These are phyloP conservation scores for Aphelinus atriplicis DNA, from an alignment of 1,140 invertebrate genomes.

Conservation along the genomic window DNA sequence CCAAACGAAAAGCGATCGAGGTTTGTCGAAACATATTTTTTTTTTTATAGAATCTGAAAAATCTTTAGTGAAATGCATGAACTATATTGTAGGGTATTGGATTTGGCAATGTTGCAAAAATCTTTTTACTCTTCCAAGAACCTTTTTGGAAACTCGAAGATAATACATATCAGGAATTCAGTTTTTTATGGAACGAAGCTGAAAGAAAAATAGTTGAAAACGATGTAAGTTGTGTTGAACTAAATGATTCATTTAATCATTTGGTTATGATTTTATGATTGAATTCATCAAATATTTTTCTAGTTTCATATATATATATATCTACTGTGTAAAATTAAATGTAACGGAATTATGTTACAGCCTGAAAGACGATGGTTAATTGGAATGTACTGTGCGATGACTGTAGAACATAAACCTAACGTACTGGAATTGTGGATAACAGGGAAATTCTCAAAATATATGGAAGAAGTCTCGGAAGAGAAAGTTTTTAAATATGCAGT, in stretches of 20 bases:
- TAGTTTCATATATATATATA: no score
- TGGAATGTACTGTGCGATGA: slow-evolving; percentile 71
- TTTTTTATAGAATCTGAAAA: no score
- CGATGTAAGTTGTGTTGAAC: slow-evolving; percentile 36
- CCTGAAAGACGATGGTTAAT: slow-evolving; percentile 67
- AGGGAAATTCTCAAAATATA: slow-evolving; percentile 64
- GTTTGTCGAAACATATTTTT: slow-evolving; percentile 33
- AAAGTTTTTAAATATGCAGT: slow-evolving; percentile 60
- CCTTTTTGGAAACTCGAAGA: slow-evolving; percentile 68
- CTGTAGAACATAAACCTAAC: slow-evolving; percentile 72
- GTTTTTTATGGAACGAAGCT: slow-evolving; percentile 62
- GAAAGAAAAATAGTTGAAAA: slow-evolving; percentile 55
- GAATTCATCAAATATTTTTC: no score
- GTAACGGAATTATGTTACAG: background rate
- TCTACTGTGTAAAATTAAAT: no score
- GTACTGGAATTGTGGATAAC: slow-evolving; percentile 72
- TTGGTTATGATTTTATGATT: no score
- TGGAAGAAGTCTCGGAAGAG: slow-evolving; percentile 67
- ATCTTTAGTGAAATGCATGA: no score
- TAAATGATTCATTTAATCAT: no score
- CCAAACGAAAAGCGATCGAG: slow-evolving; percentile 56
- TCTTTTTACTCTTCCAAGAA: slow-evolving; percentile 75
- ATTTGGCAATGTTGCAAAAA: slow-evolving; percentile 72
- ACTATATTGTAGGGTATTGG: slow-evolving; percentile 57
- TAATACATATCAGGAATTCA: slow-evolving; percentile 63